These are phyloP conservation scores for Eidolon helvum DNA, from an alignment of 2,113 vertebrate species.

Conservation along the genomic window DNA sequence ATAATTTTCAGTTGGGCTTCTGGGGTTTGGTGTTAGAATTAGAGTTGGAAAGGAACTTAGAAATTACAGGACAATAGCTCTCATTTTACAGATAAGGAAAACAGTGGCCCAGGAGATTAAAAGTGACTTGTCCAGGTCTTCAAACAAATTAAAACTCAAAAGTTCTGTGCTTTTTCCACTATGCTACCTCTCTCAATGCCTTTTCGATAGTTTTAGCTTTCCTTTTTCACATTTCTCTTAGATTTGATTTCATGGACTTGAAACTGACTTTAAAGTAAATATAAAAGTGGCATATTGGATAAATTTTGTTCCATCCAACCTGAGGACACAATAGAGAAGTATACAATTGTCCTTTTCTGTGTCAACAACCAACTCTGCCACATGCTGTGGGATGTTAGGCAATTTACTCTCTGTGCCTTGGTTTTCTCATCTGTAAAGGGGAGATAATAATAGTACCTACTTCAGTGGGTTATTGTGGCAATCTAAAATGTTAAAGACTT, in stretches of 20 bases:
- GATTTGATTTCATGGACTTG: neutral
- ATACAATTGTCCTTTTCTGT: neutral
- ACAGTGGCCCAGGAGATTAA: neutral
- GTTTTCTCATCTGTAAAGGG: neutral
- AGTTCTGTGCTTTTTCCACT: neutral
- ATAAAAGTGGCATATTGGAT: neutral
- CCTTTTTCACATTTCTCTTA: slow-evolving; percentile 21
- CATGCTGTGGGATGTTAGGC: neutral
- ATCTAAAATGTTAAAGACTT: slow-evolving; percentile 23
- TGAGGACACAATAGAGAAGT: neutral
- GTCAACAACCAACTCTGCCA: neutral
- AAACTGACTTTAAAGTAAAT: slow-evolving; percentile 14
- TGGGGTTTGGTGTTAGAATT: neutral
- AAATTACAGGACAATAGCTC: neutral
- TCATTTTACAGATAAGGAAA: slow-evolving; percentile 10
- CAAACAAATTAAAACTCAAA: slow-evolving; percentile 1
- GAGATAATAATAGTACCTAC: neutral
- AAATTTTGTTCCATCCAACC: neutral
- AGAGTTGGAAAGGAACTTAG: neutral
- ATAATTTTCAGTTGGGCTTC: slow-evolving; percentile 9
- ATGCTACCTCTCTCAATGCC: neutral
- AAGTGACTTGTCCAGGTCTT: slow-evolving; percentile 15
- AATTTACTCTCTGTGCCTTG: neutral
- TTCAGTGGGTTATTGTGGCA: neutral
- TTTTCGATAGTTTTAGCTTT: neutral